Base-by-base conservation (phyloP, 2,888 invertebrate genomes). In the Sialis lutaria region DNA sequence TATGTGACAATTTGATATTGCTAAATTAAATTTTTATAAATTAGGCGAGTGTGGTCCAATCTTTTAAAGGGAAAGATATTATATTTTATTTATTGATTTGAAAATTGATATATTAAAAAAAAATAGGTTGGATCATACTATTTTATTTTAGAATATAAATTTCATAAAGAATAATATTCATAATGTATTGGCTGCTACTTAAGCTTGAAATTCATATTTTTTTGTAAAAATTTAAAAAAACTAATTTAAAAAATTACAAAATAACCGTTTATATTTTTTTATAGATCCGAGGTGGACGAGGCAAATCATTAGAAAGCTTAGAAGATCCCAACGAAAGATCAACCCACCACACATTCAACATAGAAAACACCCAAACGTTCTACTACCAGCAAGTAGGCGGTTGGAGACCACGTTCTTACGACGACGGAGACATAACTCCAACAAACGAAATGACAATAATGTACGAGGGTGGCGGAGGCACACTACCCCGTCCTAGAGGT, bases 371-470 rank as follows among this genome's bases (percentile, higher is more conserved):
- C 41, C 75, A 74, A 61, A 74, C 75, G 51, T 75, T 74, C 51
- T 68, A 65, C 57, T 68, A 64, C 54, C 66, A 62, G 50, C 66
- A 66, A 52, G 57, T 63, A 13, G 58, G 62, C 42, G 72, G 71
- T 30, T 83, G 81, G 82, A 73, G 81, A 57, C 65, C 70, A 49
- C 73, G 86, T 55, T 82, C 84, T 51, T 87, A 85, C 62, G 89
- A 90, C 62, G 90, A 90, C 60, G 90, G 90, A 12, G 90, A 91
- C 63, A 82, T 90, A 52, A 90, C 90, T 33, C 84, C 85, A 9
- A 90, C 90, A 42, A 90, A 90, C 60, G 89, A 90, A 63, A 67
- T 70, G 30, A 63, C 65, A 31, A 57, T 67, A 50, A 49, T 33
- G 54, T 61, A 63, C 55, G 82, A 82, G 55, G 86, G 86, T 0